Base-by-base conservation (phyloP, 2,113 vertebrate species). In the Ornithorhynchus anatinus region DNA sequence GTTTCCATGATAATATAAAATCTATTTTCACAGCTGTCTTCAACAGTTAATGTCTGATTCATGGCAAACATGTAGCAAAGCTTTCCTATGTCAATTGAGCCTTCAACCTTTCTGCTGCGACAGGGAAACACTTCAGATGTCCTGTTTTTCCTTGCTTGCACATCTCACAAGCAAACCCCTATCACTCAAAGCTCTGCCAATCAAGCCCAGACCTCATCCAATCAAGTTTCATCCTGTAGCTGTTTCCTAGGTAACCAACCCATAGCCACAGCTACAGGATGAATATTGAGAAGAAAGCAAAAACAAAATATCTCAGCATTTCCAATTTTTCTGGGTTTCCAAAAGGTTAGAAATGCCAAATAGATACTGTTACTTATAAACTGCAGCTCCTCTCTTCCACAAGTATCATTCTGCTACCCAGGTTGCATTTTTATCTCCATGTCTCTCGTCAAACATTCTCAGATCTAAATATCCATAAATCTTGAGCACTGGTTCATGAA, bases 211-310 rank as follows among this genome's bases (percentile, higher is more conserved):
- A 85, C 85, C 83, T 85, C 69, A 87, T 84, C 86, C 86, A 87
- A 86, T 89, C 86, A 85, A 85, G 78, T 84, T 69, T 75, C 85
- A 79, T 85, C 83, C 86, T 86, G 80, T 74, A 81, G 80, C 52
- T 38, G 86, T 91, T 89, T 82, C 85, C 89, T 79, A 82, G 88
- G 84, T 82, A 91, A 88, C 85, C 77, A 69, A 84, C 67, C 74
- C 75, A 82, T 78, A 84, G 78, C 70, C 83, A 84, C 82, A 79
- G 81, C 82, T 87, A 87, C 83, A 84, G 86, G 80, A 67, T 78
- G 80, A 86, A 87, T 81, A 82, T 75, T 77, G 69, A 52, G 79
- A 86, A 83, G 56, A 74, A 87, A 89, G 86, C 69, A 87, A 75
- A 35, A 56, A 83, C 77, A 31, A 53, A 35, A 44, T 44, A 60